A percentile compares a stretch with the other conserved stretches of the same genome.
Conservation (phyloP, 2,797 vertebrate species). For the Cryptoblepharus egeriae region DNA sequence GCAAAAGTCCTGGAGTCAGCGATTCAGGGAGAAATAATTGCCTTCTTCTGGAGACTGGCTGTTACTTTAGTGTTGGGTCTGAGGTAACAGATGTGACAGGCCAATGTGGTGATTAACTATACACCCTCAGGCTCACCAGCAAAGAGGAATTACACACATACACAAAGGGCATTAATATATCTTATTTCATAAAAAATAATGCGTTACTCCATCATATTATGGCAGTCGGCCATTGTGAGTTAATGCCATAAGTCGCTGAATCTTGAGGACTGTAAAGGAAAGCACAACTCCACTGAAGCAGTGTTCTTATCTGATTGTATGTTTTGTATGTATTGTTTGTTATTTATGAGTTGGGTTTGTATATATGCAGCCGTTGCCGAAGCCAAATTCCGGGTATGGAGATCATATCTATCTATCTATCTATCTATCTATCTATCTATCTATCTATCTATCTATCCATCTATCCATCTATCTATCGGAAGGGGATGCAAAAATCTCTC, state of each 20-base stretch:
- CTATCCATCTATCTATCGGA: too few species aligned
- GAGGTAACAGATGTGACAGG: conserved; percentile 38
- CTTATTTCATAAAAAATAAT: not conserved
- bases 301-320: too few species aligned
- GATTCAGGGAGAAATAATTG: conserved; percentile 39
- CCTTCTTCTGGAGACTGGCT: conserved; percentile 20
- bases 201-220: not conserved
- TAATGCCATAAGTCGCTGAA: not conserved
- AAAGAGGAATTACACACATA: conserved; percentile 9
- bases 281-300: not conserved
- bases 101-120: conserved; percentile 37
- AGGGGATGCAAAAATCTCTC: not conserved
- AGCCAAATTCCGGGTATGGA: too few species aligned
- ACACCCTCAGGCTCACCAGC: conserved; percentile 7
- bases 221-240: not conserved
- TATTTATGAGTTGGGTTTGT: too few species aligned
- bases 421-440: too few species aligned
- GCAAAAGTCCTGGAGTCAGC: conserved; percentile 25
- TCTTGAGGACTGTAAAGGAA: not conserved
- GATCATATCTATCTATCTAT: too few species aligned
- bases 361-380: too few species aligned
- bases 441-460: too few species aligned
- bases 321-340: too few species aligned
- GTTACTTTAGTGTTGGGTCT: conserved; percentile 37
- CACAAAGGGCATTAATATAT: conserved; percentile 1